These are phyloP conservation scores for Progne subis DNA, from an alignment of 2,113 vertebrate genomes.

Conservation along the genomic window DNA sequence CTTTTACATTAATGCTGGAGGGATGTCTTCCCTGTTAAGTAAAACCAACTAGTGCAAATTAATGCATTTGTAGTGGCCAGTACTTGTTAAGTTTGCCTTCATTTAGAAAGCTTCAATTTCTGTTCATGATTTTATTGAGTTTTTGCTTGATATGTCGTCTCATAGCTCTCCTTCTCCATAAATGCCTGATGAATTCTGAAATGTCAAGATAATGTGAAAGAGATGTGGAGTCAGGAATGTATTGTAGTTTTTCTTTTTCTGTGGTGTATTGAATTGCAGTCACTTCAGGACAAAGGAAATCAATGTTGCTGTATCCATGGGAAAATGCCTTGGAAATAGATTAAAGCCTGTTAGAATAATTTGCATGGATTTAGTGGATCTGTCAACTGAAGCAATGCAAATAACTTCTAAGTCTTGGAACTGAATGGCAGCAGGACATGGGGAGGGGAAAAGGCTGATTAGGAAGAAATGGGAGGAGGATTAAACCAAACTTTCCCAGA, in stretches of 20 bases:
- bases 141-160: not conserved
- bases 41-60: not conserved
- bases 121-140: not conserved
- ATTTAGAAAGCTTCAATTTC: not conserved
- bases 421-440: not conserved
- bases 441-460: not conserved
- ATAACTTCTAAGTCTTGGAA: constrained; percentile 12
- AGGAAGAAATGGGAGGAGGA: constrained; percentile 41
- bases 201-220: not conserved
- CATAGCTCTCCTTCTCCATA: not conserved
- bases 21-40: not conserved
- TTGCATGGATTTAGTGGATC: not conserved
- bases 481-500: constrained; percentile 52
- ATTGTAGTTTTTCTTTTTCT: not conserved
- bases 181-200: not conserved
- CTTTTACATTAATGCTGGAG: not conserved
- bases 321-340: not conserved
- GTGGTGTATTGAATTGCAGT: not conserved
- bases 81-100: not conserved
- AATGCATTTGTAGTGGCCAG: not conserved
- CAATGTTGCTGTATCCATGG: not conserved
- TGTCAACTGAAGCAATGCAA: not conserved
- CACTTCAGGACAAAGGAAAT: not conserved
- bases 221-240: not conserved
- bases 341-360: constrained; percentile 30